These are phyloP conservation scores for Syngnathus acus DNA, from an alignment of 2,797 vertebrate species.

Conservation along the genomic window DNA sequence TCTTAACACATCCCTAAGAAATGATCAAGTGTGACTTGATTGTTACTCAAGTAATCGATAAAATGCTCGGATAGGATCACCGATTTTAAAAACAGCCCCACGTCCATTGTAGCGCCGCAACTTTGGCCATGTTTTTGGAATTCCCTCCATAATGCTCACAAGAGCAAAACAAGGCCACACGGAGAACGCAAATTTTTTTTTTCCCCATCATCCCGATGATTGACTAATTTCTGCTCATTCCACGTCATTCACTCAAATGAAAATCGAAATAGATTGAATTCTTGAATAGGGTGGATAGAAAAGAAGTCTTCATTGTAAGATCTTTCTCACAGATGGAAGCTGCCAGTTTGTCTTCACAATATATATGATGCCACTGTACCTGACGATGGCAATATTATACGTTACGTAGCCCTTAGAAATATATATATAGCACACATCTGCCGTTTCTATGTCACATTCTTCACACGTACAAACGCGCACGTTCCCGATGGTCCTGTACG, in stretches of 20 bases:
- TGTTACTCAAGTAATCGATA: no score
- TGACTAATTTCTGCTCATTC: background rate
- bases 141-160: background rate
- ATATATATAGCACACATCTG: slow-evolving; percentile 22
- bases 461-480: slow-evolving; percentile 28
- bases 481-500: slow-evolving; percentile 42
- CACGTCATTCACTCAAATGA: background rate
- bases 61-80: no score
- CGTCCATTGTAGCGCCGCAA: no score
- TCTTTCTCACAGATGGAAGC: slow-evolving; percentile 1
- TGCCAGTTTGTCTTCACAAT: background rate
- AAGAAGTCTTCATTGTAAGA: slow-evolving; percentile 1
- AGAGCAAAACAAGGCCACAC: background rate
- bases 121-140: background rate
- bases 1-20: no score
- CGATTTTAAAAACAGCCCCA: no score
- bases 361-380: slow-evolving; percentile 9
- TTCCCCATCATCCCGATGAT: background rate
- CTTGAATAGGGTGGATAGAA: slow-evolving; percentile 1
- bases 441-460: slow-evolving; percentile 32
- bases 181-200: background rate
- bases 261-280: background rate
- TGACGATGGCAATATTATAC: slow-evolving; percentile 2
- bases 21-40: no score
- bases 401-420: slow-evolving; percentile 4